A percentile compares a stretch with the other conserved stretches of the same genome.
These are phyloP conservation scores for Pseudonaja textilis DNA, from an alignment of 2,113 vertebrate species.

Conservation along the genomic window DNA sequence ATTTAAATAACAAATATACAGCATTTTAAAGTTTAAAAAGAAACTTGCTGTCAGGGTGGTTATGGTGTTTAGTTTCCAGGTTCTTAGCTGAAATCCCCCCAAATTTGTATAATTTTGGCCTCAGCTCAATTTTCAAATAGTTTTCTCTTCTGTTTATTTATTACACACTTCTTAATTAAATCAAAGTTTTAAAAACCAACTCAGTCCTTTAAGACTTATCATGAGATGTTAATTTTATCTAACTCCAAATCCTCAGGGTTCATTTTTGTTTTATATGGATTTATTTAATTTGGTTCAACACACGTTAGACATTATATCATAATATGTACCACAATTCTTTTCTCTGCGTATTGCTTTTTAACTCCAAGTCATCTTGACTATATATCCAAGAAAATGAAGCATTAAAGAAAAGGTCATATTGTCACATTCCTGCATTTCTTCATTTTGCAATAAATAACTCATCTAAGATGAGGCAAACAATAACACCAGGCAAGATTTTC, in stretches of 20 bases:
- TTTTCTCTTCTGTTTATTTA: constrained; percentile 31
- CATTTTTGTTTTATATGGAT: constrained; percentile 17
- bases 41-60: constrained; percentile 29
- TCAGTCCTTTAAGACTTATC: background rate
- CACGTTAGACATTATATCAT: background rate
- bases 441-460: background rate
- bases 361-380: background rate
- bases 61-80: constrained; percentile 18
- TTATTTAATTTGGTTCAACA: constrained; percentile 4
- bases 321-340: background rate
- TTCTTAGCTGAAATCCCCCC: constrained; percentile 24
- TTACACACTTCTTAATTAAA: constrained; percentile 5
- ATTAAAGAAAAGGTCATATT: background rate
- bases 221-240: constrained; percentile 26
- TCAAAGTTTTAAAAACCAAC: background rate
- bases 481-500: background rate
- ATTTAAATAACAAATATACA: constrained; percentile 41
- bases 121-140: background rate
- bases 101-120: constrained; percentile 32
- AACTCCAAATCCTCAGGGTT: constrained; percentile 19
- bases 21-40: constrained; percentile 39
- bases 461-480: background rate
- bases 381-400: background rate
- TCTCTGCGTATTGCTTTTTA: background rate
- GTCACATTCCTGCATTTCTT: background rate